Evolutionary conservation across 2,797 vertebrate genomes (phyloP).

Genomic region (Sebastes cheni): DNA sequence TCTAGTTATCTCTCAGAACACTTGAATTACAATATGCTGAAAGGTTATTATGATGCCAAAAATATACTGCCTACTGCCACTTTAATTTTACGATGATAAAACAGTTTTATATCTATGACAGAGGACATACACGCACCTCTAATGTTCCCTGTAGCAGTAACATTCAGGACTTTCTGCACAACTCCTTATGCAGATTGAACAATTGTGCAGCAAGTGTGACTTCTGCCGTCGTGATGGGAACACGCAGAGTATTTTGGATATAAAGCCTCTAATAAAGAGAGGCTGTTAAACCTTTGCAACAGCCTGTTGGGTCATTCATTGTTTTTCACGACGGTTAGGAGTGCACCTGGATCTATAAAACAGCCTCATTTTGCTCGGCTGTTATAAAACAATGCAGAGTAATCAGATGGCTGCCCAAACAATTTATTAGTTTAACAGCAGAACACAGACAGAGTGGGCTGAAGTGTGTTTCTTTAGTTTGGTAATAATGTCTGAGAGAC

Average conservation of each 20-base stretch:
- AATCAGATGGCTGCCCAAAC: neutral
- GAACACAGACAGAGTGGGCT: neutral
- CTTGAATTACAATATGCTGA: no score
- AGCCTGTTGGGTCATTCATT: neutral
- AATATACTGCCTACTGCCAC: no score
- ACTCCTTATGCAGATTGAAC: neutral
- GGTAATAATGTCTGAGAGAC: neutral
- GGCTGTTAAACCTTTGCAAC: neutral
- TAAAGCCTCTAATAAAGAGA: neutral
- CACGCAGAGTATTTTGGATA: neutral
- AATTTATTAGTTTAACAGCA: conserved; percentile 1
- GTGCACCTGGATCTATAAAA: neutral
- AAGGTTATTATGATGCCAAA: no score
- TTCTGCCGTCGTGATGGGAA: neutral
- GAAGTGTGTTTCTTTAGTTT: neutral
- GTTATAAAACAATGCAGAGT: neutral
- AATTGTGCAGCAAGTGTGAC: neutral
- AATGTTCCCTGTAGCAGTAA: neutral
- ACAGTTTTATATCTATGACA: neutral
- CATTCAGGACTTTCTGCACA: neutral
- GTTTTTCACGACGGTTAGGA: neutral
- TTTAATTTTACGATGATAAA: no score
- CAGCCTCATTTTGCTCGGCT: neutral
- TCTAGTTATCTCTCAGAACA: no score
- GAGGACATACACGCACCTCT: neutral